Conservation (phyloP, 2,888 invertebrate genomes). For the Parnassius orleans region DNA sequence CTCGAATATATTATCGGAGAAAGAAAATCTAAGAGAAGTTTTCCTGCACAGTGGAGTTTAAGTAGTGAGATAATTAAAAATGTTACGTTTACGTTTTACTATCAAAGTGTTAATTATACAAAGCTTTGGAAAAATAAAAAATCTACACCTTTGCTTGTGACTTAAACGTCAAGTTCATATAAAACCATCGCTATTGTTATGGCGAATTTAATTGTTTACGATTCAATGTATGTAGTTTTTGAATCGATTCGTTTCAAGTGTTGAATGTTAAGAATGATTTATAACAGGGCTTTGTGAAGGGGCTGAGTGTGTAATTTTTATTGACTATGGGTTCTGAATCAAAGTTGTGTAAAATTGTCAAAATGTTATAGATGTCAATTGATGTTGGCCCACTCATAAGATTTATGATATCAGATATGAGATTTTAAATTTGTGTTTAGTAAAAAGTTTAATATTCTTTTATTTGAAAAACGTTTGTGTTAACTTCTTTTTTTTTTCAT, state of each 20-base stretch:
- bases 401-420: neutral
- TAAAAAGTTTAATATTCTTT: too few relatives aligned
- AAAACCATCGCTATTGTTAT: constrained; percentile 58
- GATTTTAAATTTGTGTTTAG: too few relatives aligned
- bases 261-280: constrained; percentile 73
- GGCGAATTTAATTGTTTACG: constrained; percentile 72
- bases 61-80: too few relatives aligned
- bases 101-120: too few relatives aligned
- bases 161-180: constrained; percentile 34
- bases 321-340: constrained; percentile 42
- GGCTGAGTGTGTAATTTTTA: constrained; percentile 40
- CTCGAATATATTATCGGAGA: too few relatives aligned
- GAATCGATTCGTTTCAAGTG: constrained; percentile 68
- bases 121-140: too few relatives aligned
- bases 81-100: too few relatives aligned
- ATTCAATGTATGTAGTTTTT: constrained; percentile 71
- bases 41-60: too few relatives aligned
- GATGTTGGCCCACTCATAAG: constrained; percentile 40
- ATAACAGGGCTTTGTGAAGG: constrained; percentile 53
- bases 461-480: too few relatives aligned
- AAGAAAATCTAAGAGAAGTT: too few relatives aligned
- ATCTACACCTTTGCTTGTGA: constrained; percentile 27
- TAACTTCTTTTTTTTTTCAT: too few relatives aligned
- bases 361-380: constrained; percentile 55
- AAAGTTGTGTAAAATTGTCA: constrained; percentile 46